Evolutionary conservation across 2,797 vertebrate genomes (phyloP).

Genomic region (Oceanodroma leucorhoa): DNA sequence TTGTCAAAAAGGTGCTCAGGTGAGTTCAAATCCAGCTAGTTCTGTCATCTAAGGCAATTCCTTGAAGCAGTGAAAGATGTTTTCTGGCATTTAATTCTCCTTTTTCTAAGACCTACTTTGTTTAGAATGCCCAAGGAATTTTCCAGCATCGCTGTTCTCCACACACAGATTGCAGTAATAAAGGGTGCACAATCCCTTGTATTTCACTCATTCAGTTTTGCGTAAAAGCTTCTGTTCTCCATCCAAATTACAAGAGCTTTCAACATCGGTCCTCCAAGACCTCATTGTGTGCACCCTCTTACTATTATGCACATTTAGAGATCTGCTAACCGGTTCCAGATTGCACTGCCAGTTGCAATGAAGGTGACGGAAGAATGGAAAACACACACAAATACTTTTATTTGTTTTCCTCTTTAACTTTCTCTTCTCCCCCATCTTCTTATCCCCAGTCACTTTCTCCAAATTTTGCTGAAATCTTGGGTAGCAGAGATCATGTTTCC

Average conservation of each 20-base stretch:
- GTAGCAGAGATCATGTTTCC: neutral
- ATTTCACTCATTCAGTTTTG: neutral
- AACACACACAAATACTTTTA: neutral
- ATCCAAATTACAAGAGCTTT: neutral
- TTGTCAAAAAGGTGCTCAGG: neutral
- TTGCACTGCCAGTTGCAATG: neutral
- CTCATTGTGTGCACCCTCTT: neutral
- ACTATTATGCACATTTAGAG: neutral
- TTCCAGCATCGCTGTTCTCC: neutral
- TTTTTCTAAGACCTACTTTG: neutral
- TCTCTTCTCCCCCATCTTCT: neutral
- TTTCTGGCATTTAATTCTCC: neutral
- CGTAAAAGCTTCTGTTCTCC: neutral
- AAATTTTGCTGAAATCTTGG: neutral
- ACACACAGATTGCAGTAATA: neutral
- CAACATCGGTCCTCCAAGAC: neutral
- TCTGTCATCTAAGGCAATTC: neutral
- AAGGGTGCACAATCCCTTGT: neutral
- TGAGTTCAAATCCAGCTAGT: neutral
- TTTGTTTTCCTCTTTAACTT: neutral
- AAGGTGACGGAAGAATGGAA: neutral
- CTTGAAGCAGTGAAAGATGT: neutral
- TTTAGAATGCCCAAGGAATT: neutral
- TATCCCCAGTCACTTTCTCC: neutral
- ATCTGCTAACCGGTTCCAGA: neutral